A percentile compares a stretch with the other conserved stretches of the same genome.
These are phyloP conservation scores for Apolygus lucorum DNA, from an alignment of 1,140 invertebrate species.

Conservation along the genomic window DNA sequence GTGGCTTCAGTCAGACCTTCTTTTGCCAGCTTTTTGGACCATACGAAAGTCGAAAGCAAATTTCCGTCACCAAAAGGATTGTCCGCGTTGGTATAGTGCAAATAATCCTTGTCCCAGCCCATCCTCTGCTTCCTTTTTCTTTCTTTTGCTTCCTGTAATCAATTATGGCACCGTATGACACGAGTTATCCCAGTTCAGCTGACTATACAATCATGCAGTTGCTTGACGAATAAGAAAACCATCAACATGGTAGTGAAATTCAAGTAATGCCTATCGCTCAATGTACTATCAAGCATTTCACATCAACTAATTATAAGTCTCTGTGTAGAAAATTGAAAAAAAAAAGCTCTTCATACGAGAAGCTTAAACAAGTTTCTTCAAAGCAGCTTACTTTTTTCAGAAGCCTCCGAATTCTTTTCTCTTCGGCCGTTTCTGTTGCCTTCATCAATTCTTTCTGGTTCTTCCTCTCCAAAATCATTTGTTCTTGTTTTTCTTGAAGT, in stretches of 20 bases:
- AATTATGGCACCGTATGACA: slow-evolving; percentile 17
- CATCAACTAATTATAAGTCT: too few relatives aligned
- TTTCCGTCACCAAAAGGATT: slow-evolving; percentile 98
- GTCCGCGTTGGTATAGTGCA: slow-evolving; percentile 94
- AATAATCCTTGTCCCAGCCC: slow-evolving; percentile 94
- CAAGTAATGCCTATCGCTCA: too few relatives aligned
- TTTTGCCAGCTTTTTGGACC: slow-evolving; percentile 93
- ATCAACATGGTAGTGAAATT: too few relatives aligned
- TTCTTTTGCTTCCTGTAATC: slow-evolving; percentile 66
- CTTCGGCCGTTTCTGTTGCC: slow-evolving; percentile 87
- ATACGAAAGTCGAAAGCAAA: slow-evolving; percentile 87
- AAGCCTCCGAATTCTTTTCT: slow-evolving; percentile 78
- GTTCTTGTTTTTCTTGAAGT: slow-evolving; percentile 59
- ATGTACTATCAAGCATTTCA: too few relatives aligned
- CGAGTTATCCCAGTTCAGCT: not conserved
- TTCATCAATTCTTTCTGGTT: slow-evolving; percentile 76
- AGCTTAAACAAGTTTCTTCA: too few relatives aligned
- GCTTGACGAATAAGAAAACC: too few relatives aligned
- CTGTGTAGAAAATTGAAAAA: too few relatives aligned
- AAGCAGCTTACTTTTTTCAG: slow-evolving; percentile 62
- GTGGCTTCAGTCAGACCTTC: slow-evolving; percentile 77
- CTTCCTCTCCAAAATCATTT: slow-evolving; percentile 54
- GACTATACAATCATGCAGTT: too few relatives aligned
- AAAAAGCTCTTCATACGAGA: too few relatives aligned
- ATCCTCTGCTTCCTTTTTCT: slow-evolving; percentile 75